Percentiles rank a stretch among this genome's conserved stretches.
phyloP scores from a whole-genome alignment of 2,797 vertebrate genomes.

The Lepidocolaptes lacrymiger region DNA sequence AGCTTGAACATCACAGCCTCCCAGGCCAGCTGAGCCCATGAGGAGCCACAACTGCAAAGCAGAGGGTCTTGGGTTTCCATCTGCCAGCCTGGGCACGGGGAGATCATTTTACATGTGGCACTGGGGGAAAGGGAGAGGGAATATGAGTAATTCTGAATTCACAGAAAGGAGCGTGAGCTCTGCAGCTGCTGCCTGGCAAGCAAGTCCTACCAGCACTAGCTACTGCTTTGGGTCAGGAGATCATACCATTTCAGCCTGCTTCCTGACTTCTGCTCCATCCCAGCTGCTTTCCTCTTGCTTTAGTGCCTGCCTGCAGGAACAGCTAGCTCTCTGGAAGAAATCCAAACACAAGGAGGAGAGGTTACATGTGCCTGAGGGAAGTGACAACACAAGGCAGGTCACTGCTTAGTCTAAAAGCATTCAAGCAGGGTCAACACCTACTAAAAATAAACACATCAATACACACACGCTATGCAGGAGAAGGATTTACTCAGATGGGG shows the following conservation, averaged over 20 bases:
- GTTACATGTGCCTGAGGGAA: neutral
- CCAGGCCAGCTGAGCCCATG: neutral
- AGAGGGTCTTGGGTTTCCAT: slow-evolving; percentile 11
- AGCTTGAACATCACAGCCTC: neutral
- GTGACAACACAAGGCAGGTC: neutral
- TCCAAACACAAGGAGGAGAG: neutral
- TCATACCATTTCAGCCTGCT: neutral
- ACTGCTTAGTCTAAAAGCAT: neutral
- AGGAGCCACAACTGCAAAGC: slow-evolving; percentile 1
- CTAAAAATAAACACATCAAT: neutral
- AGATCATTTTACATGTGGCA: neutral
- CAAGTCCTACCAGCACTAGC: neutral
- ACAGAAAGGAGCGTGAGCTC: neutral
- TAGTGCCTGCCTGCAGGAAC: slow-evolving; percentile 17
- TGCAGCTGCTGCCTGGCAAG: neutral
- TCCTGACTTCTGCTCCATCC: slow-evolving; percentile 16
- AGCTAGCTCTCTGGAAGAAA: slow-evolving; percentile 37
- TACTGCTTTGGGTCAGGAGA: neutral
- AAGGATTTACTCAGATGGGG: neutral
- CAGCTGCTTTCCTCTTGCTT: slow-evolving; percentile 11
- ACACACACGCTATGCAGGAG: neutral
- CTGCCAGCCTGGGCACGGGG: neutral
- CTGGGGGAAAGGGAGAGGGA: neutral
- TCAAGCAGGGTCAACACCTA: neutral
- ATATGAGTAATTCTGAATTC: neutral